Evolutionary conservation across 2,888 invertebrate genomes (phyloP), one percentile per base, ranked within the genome.

Genomic region (Calliopum simillimum): DNA sequence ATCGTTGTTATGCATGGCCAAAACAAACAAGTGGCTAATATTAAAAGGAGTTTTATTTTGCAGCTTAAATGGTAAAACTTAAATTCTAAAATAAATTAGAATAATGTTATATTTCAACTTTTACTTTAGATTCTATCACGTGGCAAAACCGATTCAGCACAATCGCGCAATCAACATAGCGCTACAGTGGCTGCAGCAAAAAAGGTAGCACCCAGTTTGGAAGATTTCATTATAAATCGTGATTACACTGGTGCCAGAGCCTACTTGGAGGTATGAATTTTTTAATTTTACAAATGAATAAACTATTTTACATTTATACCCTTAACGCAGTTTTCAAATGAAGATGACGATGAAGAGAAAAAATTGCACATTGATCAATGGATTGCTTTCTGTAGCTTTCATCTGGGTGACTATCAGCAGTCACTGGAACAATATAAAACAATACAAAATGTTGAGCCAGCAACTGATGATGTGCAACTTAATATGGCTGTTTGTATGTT

Each of bases 161-260:
- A 73, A 73, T 83, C 84, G n/a, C 78, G 81, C 80, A 74, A 80
- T 73, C 70, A 76, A 13, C 56, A 75, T 68, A 78, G 77, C 73
- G 76, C 79, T 46, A 72, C 75, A 5, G 74, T 71, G 6, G 77
- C 82, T 1, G 33, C 33, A 33, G 33, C 33, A 8, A 33, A 33
- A 8, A 86, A 86, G 62, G 91, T 90, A 77, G 88, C 88, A 68
- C 88, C 95, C 0, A 93, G 94, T 74, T 88, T 99, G 14, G 96
- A 97, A 80, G 97, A 98, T 79, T 98, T 96, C 82, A 87, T 99
- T 19, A 86, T 92, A 23, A 93, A 92, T 79, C 89, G 98, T 58
- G 99, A 99, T 86, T 99, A 98, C 83, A 93, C 94, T 0, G 99
- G 99, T 11, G 98, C 97, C 0, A 89, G 97, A 21, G 97, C 98